phyloP scores from a whole-genome alignment of 2,113 vertebrate species.

The Bubo blakistoni region DNA sequence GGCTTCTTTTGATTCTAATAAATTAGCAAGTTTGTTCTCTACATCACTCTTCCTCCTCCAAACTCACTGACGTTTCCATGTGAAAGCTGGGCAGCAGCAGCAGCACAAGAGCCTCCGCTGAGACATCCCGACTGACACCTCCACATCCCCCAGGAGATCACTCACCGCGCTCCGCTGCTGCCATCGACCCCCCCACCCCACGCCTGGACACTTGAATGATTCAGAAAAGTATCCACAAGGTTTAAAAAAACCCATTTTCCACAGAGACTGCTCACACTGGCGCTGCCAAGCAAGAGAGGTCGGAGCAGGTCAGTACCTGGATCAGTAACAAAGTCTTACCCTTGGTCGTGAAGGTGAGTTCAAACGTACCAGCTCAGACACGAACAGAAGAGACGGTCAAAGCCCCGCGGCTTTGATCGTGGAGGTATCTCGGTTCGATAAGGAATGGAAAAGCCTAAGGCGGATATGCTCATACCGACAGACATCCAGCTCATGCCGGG shows the following conservation, averaged over 20 bases:
- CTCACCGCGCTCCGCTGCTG: background rate
- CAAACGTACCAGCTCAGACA: background rate
- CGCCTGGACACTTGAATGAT: background rate
- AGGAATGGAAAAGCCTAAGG: background rate
- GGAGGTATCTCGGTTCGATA: background rate
- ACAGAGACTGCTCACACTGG: background rate
- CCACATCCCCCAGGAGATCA: accelerated
- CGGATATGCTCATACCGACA: accelerated
- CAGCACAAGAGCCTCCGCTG: background rate
- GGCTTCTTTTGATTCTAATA: background rate
- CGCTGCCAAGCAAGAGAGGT: background rate
- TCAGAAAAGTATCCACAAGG: background rate
- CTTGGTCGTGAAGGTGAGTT: background rate
- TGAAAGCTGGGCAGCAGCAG: background rate
- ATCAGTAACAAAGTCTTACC: background rate
- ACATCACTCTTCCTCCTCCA: background rate
- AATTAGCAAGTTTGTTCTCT: background rate
- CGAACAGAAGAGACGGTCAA: background rate
- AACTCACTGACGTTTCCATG: background rate
- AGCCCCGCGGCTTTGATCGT: background rate
- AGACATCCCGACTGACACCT: background rate
- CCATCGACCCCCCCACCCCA: background rate
- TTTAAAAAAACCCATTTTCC: background rate
- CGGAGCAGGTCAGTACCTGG: background rate
- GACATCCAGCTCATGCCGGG: background rate